Conservation (phyloP, 1,140 invertebrate genomes). For the Penaeus vannamei region DNA sequence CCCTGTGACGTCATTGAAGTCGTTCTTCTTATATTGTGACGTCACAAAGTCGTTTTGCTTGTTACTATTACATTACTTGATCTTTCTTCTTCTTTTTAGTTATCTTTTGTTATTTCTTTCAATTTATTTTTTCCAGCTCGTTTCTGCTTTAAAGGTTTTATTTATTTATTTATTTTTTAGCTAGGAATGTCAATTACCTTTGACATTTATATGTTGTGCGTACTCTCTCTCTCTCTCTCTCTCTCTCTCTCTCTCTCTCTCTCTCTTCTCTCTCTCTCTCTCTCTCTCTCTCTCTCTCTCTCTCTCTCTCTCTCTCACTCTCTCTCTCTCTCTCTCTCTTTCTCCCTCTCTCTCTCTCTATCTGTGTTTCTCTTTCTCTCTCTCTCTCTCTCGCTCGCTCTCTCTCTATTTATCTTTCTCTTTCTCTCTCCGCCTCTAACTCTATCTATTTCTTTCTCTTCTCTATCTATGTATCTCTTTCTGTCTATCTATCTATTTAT, state of each 20-base stretch:
- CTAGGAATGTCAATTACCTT: not conserved
- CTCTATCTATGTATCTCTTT: not conserved
- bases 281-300: not conserved
- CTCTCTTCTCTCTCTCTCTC: not conserved
- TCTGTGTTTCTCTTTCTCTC: not conserved
- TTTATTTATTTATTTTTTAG: not conserved
- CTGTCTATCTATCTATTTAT: not conserved
- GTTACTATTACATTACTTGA: no score
- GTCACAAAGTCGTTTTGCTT: no score
- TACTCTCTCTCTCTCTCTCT: constrained; percentile 1
- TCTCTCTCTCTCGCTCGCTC: not conserved
- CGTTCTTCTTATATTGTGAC: no score
- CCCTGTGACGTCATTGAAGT: no score
- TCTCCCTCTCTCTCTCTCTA: not conserved
- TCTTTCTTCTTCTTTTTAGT: no score
- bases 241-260: constrained; percentile 1
- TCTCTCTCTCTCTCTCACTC: no score
- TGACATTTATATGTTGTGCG: not conserved
- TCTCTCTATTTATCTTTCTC: not conserved
- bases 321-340: not conserved
- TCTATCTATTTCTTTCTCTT: not conserved
- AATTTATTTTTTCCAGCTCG: no score
- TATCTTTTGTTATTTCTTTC: no score
- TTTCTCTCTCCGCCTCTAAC: not conserved
- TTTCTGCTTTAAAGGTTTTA: constrained; percentile 3